Base-by-base conservation (phyloP, 2,797 vertebrate species). In the Catharus ustulatus region DNA sequence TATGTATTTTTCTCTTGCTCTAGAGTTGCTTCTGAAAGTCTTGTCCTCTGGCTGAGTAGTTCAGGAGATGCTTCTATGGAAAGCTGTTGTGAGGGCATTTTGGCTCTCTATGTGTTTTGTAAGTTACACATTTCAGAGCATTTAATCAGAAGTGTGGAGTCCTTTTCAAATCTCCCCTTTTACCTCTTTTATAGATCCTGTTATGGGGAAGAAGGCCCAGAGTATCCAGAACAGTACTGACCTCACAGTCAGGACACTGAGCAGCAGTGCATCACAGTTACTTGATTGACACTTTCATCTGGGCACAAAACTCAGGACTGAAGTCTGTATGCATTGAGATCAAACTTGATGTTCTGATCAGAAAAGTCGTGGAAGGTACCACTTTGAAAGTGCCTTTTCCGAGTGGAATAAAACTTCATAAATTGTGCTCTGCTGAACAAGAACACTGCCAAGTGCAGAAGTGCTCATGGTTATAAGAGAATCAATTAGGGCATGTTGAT, bases 401-500 rank as follows among this genome's bases (percentile, higher is more conserved):
- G 74, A 84, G 78, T 18, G 40, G 61, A 84, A 46, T 80, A 69
- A 66, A 89, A 85, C 52, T 92, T 80, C 26, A 71, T 76, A 92
- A 85, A 95, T 55, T 91, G 68, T 82, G 57, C 57, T 90, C 49
- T 92, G 57, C 58, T 90, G 93, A 92, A 74, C 84, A 92, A 87
- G 6, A 62, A 58, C 43, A 82, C 19, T 84, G 86, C 83, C 93
- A 87, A 93, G 74, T 61, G 42, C 86, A 95, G 88, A 84, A 95
- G 88, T 88, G 82, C 89, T 92, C 71, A 78, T 93, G 89, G 92
- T 92, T 96, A 93, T 73, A 88, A 87, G 84, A 88, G 94, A 84
- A 95, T 87, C 93, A 95, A 94, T 96, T 96, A 96, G 83, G 78
- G 84, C 90, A 92, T 75, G 79, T 34, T 92, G 81, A 96, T 96